Percentiles rank a stretch among this genome's conserved stretches.
Conservation (phyloP, 2,113 vertebrate species). For the Lycaon pictus region DNA sequence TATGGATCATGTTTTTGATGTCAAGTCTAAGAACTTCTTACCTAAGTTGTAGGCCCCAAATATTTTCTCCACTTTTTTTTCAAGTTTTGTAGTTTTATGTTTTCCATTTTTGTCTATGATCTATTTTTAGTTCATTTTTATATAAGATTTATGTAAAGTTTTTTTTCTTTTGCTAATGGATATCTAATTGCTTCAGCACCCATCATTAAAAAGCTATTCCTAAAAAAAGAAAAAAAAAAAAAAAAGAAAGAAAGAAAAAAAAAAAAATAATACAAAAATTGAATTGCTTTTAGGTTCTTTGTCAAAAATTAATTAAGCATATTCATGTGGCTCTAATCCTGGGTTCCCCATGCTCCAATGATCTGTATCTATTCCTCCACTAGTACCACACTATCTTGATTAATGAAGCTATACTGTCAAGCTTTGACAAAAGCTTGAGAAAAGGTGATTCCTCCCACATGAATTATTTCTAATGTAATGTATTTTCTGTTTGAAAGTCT, state of each 20-base stretch:
- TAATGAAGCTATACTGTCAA: background rate
- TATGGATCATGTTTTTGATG: background rate
- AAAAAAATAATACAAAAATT: no score
- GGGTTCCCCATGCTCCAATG: background rate
- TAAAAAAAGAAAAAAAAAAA: no score
- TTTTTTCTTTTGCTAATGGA: background rate
- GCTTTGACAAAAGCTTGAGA: background rate
- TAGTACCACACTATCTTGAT: background rate
- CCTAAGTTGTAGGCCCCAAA: background rate
- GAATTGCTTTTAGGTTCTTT: conserved; percentile 5
- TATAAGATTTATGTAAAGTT: background rate
- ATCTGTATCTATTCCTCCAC: background rate
- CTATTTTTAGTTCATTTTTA: conserved; percentile 14
- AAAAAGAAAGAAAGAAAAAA: no score
- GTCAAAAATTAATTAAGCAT: conserved; percentile 39
- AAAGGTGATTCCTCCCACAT: conserved; percentile 41
- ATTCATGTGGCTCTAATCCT: conserved; percentile 42
- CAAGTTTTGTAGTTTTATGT: background rate
- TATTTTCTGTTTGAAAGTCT: conserved; percentile 18
- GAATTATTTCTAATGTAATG: conserved; percentile 25
- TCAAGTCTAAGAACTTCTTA: background rate
- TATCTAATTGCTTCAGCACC: background rate
- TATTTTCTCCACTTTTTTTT: background rate
- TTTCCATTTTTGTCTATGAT: background rate
- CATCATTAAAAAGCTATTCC: background rate